Evolutionary conservation across 2,888 invertebrate genomes (phyloP), one percentile per base, ranked within the genome.

Genomic region (Sphaerophoria taeniata): DNA sequence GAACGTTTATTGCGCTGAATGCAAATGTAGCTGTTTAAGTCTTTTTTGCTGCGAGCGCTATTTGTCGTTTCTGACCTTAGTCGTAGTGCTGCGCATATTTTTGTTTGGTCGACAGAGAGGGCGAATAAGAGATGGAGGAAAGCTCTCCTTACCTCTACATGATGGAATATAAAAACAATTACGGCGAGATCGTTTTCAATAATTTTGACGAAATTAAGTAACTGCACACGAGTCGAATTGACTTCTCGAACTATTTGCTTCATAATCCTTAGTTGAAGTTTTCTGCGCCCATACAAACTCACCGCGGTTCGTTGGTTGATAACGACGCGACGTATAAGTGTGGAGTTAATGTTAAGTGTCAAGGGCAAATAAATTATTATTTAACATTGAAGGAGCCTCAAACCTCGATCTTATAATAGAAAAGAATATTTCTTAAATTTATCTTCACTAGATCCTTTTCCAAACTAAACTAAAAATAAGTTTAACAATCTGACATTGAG

Each of bases 41-140:
- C 16, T 56, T 77, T 77, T 43, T 63, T 43, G 79, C 84, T 81
- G 61, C 80, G 45, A 80, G 84, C 84, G 72, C 69, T 84, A 74
- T 80, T 85, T 76, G 71, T 79, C 74, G 75, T 80, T 80, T 72
- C 61, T 80, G 84, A 85, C 84, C 84, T 80, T 67, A 85, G 69
- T 51, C 63, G 24, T 45, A 78, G 69, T 58, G 81, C 72, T 58
- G 81, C 72, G 75, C 81, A 72, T 81, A 81, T 72, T 60, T 78
- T 72, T 80, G 67, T 69, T 80, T 60, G 74, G 63, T 70, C 74
- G 70, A 74, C 83, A 73, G 43, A 70, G 43, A 53, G 79, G 79
- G 70, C 70, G 71, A 34, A 39, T 34, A 0, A 24, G 24, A 24
- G 24, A 24, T 2, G 24, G 24, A 24, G 24, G 3, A 39, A 7